These are phyloP conservation scores for Tenrec ecaudatus DNA, from an alignment of 2,113 vertebrate genomes.

Conservation along the genomic window DNA sequence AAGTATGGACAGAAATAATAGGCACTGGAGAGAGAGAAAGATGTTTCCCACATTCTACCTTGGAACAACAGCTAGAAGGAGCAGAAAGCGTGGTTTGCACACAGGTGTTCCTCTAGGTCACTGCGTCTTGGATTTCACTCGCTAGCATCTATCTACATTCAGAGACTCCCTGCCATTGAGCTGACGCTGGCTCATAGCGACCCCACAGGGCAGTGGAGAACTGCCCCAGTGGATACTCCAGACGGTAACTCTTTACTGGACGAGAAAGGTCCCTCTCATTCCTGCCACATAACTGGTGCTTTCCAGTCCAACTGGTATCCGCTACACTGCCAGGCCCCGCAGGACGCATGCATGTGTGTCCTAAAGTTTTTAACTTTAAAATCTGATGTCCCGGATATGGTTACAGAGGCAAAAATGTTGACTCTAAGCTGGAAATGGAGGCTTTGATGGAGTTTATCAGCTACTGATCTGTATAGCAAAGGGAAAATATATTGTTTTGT, in stretches of 20 bases:
- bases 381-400: background rate
- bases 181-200: no score
- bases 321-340: no score
- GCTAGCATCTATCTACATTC: background rate
- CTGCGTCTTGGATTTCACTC: background rate
- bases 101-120: background rate
- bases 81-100: background rate
- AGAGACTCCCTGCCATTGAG: no score
- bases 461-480: background rate
- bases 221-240: no score
- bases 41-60: background rate
- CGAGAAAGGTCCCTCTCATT: no score
- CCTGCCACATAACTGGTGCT: no score
- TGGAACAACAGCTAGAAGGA: background rate
- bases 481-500: background rate
- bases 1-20: background rate
- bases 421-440: background rate
- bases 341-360: background rate
- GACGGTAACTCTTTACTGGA: no score
- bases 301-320: no score
- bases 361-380: conserved; percentile 24
- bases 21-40: background rate
- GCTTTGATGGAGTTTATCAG: background rate
- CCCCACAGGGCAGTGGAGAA: no score
- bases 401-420: background rate